Evolutionary conservation across 2,797 vertebrate species (phyloP).

Genomic region (Chaenodraco wilsoni): DNA sequence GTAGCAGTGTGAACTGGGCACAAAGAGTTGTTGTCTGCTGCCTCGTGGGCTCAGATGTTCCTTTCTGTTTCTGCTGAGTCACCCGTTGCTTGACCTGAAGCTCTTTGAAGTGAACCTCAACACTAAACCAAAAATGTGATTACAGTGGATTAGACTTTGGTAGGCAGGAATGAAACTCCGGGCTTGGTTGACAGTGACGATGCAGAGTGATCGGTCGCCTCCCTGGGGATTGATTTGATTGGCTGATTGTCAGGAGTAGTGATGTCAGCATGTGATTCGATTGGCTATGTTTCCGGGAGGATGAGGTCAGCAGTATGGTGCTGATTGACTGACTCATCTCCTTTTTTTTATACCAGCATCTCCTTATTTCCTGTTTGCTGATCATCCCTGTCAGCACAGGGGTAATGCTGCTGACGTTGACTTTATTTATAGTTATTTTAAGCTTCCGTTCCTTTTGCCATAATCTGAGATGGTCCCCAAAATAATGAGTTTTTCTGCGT

Average conservation of each 20-base stretch:
- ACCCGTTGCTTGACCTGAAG: no score
- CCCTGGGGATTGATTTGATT: constrained; percentile 30
- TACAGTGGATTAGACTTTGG: constrained; percentile 10
- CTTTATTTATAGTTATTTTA: neutral
- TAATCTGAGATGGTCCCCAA: neutral
- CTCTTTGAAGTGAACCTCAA: neutral
- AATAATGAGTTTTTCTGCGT: neutral
- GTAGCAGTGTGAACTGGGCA: constrained; percentile 7
- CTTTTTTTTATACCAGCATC: neutral
- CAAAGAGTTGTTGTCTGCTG: constrained; percentile 40
- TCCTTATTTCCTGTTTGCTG: neutral
- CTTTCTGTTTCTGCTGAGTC: constrained; percentile 42
- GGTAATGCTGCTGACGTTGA: neutral
- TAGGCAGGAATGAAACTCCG: neutral
- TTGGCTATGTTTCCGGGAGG: constrained; percentile 30
- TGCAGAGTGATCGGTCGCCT: neutral
- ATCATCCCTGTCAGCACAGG: neutral
- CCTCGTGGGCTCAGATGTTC: constrained; percentile 59
- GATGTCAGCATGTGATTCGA: constrained; percentile 52
- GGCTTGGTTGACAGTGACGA: constrained; percentile 5
- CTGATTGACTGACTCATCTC: constrained; percentile 34
- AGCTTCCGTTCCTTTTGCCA: neutral
- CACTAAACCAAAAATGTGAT: constrained; percentile 20
- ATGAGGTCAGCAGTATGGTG: constrained; percentile 48
- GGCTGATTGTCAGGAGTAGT: constrained; percentile 24